Conservation (phyloP, 2,113 vertebrate species). For the Myotis lucifugus region DNA sequence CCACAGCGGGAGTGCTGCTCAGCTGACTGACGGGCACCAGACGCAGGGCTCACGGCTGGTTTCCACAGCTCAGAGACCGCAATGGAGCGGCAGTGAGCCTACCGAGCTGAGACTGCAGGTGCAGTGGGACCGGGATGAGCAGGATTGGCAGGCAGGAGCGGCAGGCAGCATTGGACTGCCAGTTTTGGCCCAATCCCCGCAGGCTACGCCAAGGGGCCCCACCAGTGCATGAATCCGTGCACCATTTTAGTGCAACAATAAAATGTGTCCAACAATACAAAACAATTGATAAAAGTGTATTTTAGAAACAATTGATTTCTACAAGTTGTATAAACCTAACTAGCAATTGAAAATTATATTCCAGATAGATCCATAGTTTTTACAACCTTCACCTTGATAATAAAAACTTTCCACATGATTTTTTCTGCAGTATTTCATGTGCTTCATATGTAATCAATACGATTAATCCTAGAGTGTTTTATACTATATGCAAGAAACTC, state of each 20-base stretch:
- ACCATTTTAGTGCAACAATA: not conserved
- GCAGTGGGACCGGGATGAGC: too few species aligned
- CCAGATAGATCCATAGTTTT: not conserved
- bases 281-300: not conserved
- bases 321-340: not conserved
- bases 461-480: not conserved
- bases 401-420: not conserved
- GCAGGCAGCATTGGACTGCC: too few species aligned
- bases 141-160: too few species aligned
- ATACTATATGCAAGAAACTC: not conserved
- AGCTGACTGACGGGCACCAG: too few species aligned
- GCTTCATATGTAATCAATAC: not conserved
- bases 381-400: not conserved
- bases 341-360: not conserved
- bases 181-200: too few species aligned
- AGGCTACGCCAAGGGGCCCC: too few species aligned
- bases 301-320: not conserved
- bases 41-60: too few species aligned
- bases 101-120: too few species aligned
- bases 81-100: too few species aligned
- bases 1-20: too few species aligned
- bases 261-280: not conserved
- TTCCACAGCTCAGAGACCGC: too few species aligned
- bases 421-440: not conserved
- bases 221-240: too few species aligned